Percentiles rank a stretch among this genome's conserved stretches.
phyloP scores from a whole-genome alignment of 2,113 vertebrate genomes.

The Poeciliopsis occidentalis region DNA sequence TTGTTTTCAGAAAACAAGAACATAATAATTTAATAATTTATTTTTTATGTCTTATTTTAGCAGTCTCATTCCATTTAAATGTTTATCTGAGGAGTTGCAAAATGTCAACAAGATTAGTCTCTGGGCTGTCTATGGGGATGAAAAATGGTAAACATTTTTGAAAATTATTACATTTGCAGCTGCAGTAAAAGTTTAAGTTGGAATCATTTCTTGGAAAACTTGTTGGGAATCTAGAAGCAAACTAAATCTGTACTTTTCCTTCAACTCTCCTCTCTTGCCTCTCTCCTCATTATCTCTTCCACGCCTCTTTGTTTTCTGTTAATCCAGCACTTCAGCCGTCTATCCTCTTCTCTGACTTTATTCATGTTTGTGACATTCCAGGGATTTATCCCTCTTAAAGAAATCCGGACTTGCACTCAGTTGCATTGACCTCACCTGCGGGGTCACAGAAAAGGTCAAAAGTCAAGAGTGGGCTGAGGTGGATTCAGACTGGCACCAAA shows the following conservation, averaged over 20 bases:
- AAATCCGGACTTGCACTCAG: slow-evolving; percentile 11
- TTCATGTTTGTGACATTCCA: slow-evolving; percentile 20
- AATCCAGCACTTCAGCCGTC: slow-evolving; percentile 16
- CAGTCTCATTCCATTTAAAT: too few species aligned
- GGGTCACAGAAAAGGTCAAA: slow-evolving; percentile 9
- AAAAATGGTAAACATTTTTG: too few species aligned
- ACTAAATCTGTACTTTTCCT: background rate
- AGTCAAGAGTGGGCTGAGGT: background rate
- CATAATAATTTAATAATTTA: too few species aligned
- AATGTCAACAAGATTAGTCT: too few species aligned
- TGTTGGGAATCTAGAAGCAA: background rate
- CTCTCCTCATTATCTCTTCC: slow-evolving; percentile 11
- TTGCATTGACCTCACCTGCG: slow-evolving; percentile 35
- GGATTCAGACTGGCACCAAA: background rate
- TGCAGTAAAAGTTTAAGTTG: background rate
- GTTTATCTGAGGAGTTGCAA: too few species aligned
- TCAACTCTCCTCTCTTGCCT: too few species aligned
- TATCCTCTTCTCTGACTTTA: slow-evolving; percentile 15
- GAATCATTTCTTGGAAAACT: background rate
- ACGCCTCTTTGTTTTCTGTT: slow-evolving; percentile 7
- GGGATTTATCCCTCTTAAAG: slow-evolving; percentile 22
- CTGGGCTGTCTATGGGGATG: too few species aligned
- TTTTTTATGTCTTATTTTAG: too few species aligned
- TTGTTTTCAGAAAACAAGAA: too few species aligned
- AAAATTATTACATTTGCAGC: background rate